A percentile compares a stretch with the other conserved stretches of the same genome.
phyloP scores from a whole-genome alignment of 2,797 vertebrate genomes.

The Acipenser oxyrinchus region DNA sequence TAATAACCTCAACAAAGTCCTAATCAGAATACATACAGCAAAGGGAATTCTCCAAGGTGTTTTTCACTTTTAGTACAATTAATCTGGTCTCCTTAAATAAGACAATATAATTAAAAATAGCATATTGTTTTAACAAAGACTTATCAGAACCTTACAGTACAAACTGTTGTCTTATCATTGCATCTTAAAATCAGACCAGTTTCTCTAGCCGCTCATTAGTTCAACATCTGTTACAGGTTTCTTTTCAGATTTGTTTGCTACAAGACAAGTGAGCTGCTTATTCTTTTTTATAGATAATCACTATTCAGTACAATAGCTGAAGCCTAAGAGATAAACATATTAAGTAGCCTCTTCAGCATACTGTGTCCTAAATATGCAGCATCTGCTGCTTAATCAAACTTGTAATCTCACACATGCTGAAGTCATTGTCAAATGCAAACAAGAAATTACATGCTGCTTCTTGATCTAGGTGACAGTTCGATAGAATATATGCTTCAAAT shows the following conservation, averaged over 20 bases:
- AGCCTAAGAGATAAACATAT: conserved; percentile 6
- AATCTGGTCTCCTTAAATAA: too few relatives aligned
- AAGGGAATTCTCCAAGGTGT: too few relatives aligned
- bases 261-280: not conserved
- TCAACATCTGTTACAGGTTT: conserved; percentile 1
- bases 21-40: too few relatives aligned
- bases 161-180: not conserved
- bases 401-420: not conserved
- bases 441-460: not conserved
- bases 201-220: not conserved
- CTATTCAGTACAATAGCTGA: not conserved
- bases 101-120: too few relatives aligned
- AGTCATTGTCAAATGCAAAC: not conserved
- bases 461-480: not conserved
- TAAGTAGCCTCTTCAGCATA: conserved; percentile 8
- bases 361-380: not conserved
- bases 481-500: too few relatives aligned
- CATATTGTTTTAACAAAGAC: too few relatives aligned
- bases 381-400: conserved; percentile 8
- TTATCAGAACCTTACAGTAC: not conserved
- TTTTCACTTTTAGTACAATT: too few relatives aligned
- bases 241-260: not conserved
- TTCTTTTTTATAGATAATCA: conserved; percentile 3
- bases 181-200: not conserved
- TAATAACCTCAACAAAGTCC: too few relatives aligned